Evolutionary conservation across 2,797 vertebrate species (phyloP).

Genomic region (Otolemur crassicaudatus): DNA sequence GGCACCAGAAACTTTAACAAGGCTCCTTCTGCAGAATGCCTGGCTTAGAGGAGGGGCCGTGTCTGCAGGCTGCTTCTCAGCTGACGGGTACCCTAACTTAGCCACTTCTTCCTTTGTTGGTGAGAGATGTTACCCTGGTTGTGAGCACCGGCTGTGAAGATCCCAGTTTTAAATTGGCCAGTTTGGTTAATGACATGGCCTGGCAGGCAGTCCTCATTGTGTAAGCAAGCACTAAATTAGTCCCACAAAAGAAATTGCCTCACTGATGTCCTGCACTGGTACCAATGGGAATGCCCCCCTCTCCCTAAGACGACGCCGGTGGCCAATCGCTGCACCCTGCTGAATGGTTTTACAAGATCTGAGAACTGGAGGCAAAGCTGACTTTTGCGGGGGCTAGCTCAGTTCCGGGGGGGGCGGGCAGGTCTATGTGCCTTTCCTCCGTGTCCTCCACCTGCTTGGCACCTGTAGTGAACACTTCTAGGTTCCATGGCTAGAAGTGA

Average conservation of each 20-base stretch:
- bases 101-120: not conserved
- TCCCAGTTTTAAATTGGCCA: conserved; percentile 52
- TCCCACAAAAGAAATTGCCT: conserved; percentile 54
- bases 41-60: rapidly evolving
- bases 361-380: not conserved
- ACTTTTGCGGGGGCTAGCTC: rapidly evolving
- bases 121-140: not conserved
- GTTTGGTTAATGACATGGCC: conserved; percentile 53
- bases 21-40: not conserved
- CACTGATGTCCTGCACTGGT: conserved; percentile 17
- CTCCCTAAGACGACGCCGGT: not conserved
- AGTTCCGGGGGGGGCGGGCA: not conserved
- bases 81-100: too few species aligned
- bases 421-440: not conserved
- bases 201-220: conserved; percentile 45
- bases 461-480: not conserved
- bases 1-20: not conserved
- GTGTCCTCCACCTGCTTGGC: not conserved
- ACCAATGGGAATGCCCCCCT: not conserved
- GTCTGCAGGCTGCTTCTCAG: not conserved
- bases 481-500: not conserved
- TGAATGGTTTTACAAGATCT: not conserved
- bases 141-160: not conserved
- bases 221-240: conserved; percentile 66
- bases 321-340: not conserved